Conservation (phyloP, 1,140 invertebrate species). For the Microplitis demolitor region DNA sequence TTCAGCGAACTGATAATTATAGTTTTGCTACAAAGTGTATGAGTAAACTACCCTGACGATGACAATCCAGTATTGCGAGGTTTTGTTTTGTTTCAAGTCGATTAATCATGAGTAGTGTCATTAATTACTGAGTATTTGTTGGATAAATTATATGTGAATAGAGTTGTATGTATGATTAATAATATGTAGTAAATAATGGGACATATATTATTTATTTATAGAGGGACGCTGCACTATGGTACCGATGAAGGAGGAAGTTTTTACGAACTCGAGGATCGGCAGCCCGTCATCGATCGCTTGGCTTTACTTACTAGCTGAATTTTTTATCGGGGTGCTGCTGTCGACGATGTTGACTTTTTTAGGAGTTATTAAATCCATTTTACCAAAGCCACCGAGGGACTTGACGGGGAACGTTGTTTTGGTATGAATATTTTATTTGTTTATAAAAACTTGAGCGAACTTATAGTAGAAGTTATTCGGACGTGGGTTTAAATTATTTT, state of each 20-base stretch:
- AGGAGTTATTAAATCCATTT: constrained; percentile 39
- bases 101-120: too few species aligned
- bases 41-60: too few species aligned
- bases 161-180: background rate
- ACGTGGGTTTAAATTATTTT: too few species aligned
- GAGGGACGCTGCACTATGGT: constrained; percentile 34
- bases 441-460: too few species aligned
- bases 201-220: background rate
- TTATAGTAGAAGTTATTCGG: too few species aligned
- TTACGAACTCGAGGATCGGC: constrained; percentile 29
- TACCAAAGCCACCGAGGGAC: constrained; percentile 54
- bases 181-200: too few species aligned
- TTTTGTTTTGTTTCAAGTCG: too few species aligned
- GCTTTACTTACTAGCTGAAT: constrained; percentile 49
- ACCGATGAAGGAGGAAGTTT: constrained; percentile 35
- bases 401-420: constrained; percentile 49
- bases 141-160: background rate
- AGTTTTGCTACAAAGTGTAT: too few species aligned
- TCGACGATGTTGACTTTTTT: constrained; percentile 42
- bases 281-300: constrained; percentile 39
- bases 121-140: too few species aligned
- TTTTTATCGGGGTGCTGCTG: constrained; percentile 42
- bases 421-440: constrained; percentile 29
- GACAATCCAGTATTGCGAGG: too few species aligned
- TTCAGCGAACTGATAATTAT: too few species aligned